A percentile compares a stretch with the other conserved stretches of the same genome.
Evolutionary conservation across 2,113 vertebrate species (phyloP).

Genomic region (Muntiacus muntjak): DNA sequence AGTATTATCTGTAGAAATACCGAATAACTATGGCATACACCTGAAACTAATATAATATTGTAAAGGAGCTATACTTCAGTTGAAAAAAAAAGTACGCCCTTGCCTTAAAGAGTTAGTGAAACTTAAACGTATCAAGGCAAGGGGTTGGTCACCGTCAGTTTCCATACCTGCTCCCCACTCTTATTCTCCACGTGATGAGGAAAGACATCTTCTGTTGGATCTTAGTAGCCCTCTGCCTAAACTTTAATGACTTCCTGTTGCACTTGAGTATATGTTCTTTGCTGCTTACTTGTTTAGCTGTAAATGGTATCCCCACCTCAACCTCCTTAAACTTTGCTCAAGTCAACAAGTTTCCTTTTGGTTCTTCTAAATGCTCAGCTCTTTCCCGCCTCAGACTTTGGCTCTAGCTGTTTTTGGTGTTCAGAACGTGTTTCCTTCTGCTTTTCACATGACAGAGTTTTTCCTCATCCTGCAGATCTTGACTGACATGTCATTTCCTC

Average conservation of each 20-base stretch:
- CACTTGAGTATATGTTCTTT: background rate
- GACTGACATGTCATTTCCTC: constrained; percentile 1
- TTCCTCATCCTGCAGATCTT: constrained; percentile 6
- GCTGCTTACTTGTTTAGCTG: background rate
- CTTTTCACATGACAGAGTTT: constrained; percentile 30
- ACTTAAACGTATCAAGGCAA: background rate
- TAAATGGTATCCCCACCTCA: background rate
- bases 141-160: background rate
- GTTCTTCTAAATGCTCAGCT: background rate
- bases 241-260: background rate
- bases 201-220: background rate
- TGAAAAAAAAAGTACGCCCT: background rate
- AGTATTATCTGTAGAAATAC: background rate
- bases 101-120: background rate
- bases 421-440: constrained; percentile 44
- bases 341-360: background rate
- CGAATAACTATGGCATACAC: background rate
- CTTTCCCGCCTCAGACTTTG: background rate
- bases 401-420: background rate
- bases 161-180: too few relatives aligned
- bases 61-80: background rate
- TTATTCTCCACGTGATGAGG: background rate
- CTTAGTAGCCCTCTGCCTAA: background rate
- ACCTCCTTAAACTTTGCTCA: background rate
- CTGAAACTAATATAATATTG: background rate